A percentile compares a stretch with the other conserved stretches of the same genome.
phyloP scores from a whole-genome alignment of 2,797 vertebrate genomes.

The Miichthys miiuy region DNA sequence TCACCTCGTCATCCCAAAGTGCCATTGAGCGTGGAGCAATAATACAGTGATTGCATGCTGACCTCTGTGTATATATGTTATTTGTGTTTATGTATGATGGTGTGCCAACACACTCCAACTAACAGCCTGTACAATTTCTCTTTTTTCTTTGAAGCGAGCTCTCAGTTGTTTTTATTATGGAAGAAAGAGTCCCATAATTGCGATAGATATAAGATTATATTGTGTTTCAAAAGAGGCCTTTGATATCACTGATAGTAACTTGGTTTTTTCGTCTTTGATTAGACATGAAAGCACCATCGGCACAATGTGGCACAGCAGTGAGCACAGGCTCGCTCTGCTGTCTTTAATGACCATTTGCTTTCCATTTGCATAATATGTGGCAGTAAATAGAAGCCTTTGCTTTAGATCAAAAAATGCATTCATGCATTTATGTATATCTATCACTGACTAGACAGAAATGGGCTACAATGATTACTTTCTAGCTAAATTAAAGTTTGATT shows the following conservation, averaged over 20 bases:
- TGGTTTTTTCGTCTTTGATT: conserved; percentile 71
- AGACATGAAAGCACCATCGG: conserved; percentile 69
- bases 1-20: background rate
- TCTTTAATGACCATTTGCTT: conserved; percentile 74
- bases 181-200: conserved; percentile 60
- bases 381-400: conserved; percentile 68
- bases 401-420: conserved; percentile 63
- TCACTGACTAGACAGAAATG: conserved; percentile 57
- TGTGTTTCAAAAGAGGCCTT: conserved; percentile 67
- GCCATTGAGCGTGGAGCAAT: conserved; percentile 2
- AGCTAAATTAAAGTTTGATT: conserved; percentile 66
- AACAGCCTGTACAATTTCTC: conserved; percentile 39
- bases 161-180: conserved; percentile 56
- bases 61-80: conserved; percentile 14
- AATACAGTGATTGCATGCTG: background rate
- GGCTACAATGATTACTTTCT: conserved; percentile 41
- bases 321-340: conserved; percentile 21
- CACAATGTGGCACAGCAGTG: conserved; percentile 52
- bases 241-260: conserved; percentile 72
- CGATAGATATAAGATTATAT: conserved; percentile 69
- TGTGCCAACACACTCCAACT: conserved; percentile 15
- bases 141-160: conserved; percentile 56
- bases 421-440: conserved; percentile 65
- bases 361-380: conserved; percentile 66
- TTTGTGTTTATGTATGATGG: conserved; percentile 10